These are phyloP conservation scores for Synanthedon andrenaeformis DNA, from an alignment of 2,888 invertebrate genomes.

Conservation along the genomic window DNA sequence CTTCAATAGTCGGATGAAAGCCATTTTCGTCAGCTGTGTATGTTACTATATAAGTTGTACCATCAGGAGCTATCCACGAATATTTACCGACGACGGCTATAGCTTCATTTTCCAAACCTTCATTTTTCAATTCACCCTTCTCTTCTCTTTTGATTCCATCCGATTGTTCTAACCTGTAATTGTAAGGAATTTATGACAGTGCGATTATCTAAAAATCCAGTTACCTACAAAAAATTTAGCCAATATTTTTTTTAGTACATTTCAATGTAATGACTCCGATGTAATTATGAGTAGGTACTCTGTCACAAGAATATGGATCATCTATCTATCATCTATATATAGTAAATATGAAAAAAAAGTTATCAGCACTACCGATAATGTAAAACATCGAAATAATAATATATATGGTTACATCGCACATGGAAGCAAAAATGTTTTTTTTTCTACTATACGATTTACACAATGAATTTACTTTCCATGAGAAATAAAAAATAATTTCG, in stretches of 20 bases:
- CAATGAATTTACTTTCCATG: too few species aligned
- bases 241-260: neutral
- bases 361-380: too few species aligned
- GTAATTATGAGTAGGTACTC: too few species aligned
- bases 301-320: too few species aligned
- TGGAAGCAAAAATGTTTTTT: too few species aligned
- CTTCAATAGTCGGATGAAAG: conserved; percentile 57
- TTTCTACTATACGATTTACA: too few species aligned
- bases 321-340: too few species aligned
- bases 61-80: conserved; percentile 69
- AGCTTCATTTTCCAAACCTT: conserved; percentile 68
- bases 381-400: too few species aligned
- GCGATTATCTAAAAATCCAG: neutral
- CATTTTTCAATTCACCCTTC: conserved; percentile 66
- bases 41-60: conserved; percentile 69
- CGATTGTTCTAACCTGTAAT: conserved; percentile 62
- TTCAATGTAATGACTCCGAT: neutral
- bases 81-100: conserved; percentile 68
- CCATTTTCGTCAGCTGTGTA: conserved; percentile 70
- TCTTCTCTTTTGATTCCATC: conserved; percentile 71
- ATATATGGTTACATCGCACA: too few species aligned
- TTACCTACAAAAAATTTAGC: neutral
- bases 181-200: conserved; percentile 5
- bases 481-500: too few species aligned
- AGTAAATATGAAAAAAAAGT: too few species aligned